Base-by-base conservation (phyloP, 2,113 vertebrate species). In the Mohoua ochrocephala region DNA sequence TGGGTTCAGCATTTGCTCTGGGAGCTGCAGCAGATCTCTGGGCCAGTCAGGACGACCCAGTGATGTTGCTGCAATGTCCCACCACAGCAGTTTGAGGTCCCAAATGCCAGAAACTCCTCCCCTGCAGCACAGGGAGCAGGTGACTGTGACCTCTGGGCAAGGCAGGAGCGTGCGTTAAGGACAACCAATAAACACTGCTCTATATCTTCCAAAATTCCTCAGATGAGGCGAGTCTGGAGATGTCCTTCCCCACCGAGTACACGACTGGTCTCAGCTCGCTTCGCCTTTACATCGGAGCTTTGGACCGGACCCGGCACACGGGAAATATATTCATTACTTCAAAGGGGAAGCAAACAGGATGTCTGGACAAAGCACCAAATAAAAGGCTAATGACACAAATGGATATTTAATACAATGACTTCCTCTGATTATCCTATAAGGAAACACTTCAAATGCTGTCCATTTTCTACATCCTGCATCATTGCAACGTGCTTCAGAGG, bases 381-480 rank as follows among this genome's bases (percentile, higher is more conserved):
- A 94, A 96, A 96, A 89, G 89, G 77, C 93, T 96, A 96, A 97
- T 95, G 91, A 96, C 91, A 97, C 96, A 96, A 96, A 95, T 97
- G 95, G 95, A 93, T 95, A 96, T 97, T 96, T 96, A 97, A 96
- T 95, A 96, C 94, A 95, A 96, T 89, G 94, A 97, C 93, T 97
- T 96, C 96, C 96, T 96, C 95, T 33, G 87, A 97, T 96, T 96
- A 96, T 95, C 91, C 94, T 96, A 94, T 87, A 91, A 94, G 94
- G 94, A 95, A 97, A 97, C 96, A 97, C 94, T 97, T 95, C 96
- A 95, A 71, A 89, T 76, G 80, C 80, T 89, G 86, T 49, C 84
- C 94, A 78, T 94, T 96, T 95, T 70, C 86, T 95, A 88, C 89
- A 93, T 96, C 91, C 95, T 97, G 93, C 86, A 91, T 42, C 89